Conservation (phyloP, 2,888 invertebrate genomes). For the Luperina testacea region DNA sequence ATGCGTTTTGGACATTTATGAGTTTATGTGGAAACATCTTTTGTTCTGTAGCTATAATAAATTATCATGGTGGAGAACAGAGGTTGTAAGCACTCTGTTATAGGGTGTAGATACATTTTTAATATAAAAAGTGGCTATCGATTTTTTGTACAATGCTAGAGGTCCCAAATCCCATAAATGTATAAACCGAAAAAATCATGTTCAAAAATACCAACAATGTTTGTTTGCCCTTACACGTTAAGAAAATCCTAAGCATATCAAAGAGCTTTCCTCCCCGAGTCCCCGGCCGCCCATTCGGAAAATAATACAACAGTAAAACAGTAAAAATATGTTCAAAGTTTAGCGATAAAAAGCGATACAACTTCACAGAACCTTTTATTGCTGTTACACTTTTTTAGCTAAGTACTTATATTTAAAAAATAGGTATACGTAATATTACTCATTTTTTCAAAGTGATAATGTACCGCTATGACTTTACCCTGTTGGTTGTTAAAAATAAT, state of each 20-base stretch:
- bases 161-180: background rate
- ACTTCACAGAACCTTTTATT: constrained; percentile 53
- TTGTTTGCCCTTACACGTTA: background rate
- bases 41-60: background rate
- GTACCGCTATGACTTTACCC: too few relatives aligned
- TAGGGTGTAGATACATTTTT: background rate
- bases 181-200: background rate
- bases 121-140: background rate
- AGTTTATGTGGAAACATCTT: constrained; percentile 15
- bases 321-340: constrained; percentile 65
- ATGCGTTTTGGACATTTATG: constrained; percentile 49
- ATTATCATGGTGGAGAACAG: background rate
- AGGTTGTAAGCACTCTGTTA: background rate
- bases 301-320: constrained; percentile 52
- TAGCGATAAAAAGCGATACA: constrained; percentile 64
- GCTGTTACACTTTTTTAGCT: constrained; percentile 27
- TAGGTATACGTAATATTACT: background rate
- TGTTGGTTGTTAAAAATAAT: background rate
- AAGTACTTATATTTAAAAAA: constrained; percentile 10
- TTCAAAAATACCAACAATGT: background rate
- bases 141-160: background rate
- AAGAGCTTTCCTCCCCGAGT: constrained; percentile 16
- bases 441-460: background rate
- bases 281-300: constrained; percentile 51
- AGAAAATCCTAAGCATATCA: constrained; percentile 34